A percentile compares a stretch with the other conserved stretches of the same genome.
Evolutionary conservation across 2,113 vertebrate genomes (phyloP).

Genomic region (Todiramphus chloris): DNA sequence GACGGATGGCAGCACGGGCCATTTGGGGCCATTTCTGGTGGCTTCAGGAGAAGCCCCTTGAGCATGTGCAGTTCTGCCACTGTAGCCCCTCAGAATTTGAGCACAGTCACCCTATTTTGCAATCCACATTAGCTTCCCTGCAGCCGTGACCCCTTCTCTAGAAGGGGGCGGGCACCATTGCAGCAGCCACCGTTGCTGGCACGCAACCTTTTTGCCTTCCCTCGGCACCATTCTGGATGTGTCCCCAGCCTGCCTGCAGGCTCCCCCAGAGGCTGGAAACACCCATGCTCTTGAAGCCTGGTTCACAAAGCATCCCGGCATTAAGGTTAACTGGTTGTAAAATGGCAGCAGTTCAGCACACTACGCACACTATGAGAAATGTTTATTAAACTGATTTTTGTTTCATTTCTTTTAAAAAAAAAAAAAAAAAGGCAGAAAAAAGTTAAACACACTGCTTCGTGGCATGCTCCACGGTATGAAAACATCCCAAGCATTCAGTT

Average conservation of each 20-base stretch:
- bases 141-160: background rate
- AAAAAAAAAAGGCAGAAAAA: constrained; percentile 43
- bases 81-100: background rate
- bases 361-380: constrained; percentile 64
- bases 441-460: constrained; percentile 65
- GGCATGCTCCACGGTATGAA: constrained; percentile 68
- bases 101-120: background rate
- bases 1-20: background rate
- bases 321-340: constrained; percentile 53
- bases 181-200: background rate
- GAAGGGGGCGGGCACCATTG: background rate
- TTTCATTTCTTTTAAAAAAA: constrained; percentile 41
- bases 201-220: background rate
- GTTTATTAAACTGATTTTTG: constrained; percentile 61
- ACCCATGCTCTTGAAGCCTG: constrained; percentile 27
- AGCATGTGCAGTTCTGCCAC: fast-evolving
- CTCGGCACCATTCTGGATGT: background rate
- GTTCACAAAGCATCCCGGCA: constrained; percentile 46
- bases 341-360: constrained; percentile 55
- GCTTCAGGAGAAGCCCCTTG: background rate
- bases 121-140: background rate
- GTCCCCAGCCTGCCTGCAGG: background rate
- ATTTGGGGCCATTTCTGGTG: background rate
- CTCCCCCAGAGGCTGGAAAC: constrained; percentile 14
- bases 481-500: constrained; percentile 65